These are phyloP conservation scores for Sarcoramphus papa DNA, from an alignment of 2,797 vertebrate genomes.

Conservation along the genomic window DNA sequence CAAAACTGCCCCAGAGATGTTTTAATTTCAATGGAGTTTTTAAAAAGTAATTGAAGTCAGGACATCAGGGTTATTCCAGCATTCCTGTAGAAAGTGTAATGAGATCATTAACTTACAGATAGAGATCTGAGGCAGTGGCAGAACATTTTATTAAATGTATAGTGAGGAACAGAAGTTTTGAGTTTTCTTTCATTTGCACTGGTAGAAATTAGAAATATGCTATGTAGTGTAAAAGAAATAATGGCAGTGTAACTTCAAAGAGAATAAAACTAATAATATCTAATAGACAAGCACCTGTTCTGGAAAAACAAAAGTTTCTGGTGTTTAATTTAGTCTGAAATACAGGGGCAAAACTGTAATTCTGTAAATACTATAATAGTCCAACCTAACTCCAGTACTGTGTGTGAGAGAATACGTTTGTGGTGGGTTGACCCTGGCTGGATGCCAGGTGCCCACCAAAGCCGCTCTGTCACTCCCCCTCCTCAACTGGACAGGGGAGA, in stretches of 20 bases:
- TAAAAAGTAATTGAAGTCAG: not conserved
- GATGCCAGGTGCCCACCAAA: too few species aligned
- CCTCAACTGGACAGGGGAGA: too few species aligned
- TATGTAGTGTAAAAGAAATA: not conserved
- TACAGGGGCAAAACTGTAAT: not conserved
- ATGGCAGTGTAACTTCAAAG: not conserved
- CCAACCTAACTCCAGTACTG: not conserved
- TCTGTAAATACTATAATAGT: not conserved
- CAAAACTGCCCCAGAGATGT: not conserved
- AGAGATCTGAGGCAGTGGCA: not conserved
- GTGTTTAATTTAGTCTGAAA: not conserved
- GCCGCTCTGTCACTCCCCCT: too few species aligned
- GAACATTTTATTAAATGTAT: not conserved
- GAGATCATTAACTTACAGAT: not conserved
- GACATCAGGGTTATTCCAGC: not conserved
- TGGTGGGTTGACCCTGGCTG: too few species aligned
- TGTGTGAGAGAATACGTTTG: not conserved
- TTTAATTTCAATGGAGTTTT: not conserved
- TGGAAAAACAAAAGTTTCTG: not conserved
- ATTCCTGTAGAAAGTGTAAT: not conserved
- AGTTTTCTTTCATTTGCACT: not conserved
- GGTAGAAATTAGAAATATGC: not conserved
- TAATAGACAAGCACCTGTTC: not conserved
- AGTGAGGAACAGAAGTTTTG: not conserved
- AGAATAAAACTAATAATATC: not conserved